These are phyloP conservation scores for Collichthys lucidus DNA, from an alignment of 2,113 vertebrate genomes.

Conservation along the genomic window DNA sequence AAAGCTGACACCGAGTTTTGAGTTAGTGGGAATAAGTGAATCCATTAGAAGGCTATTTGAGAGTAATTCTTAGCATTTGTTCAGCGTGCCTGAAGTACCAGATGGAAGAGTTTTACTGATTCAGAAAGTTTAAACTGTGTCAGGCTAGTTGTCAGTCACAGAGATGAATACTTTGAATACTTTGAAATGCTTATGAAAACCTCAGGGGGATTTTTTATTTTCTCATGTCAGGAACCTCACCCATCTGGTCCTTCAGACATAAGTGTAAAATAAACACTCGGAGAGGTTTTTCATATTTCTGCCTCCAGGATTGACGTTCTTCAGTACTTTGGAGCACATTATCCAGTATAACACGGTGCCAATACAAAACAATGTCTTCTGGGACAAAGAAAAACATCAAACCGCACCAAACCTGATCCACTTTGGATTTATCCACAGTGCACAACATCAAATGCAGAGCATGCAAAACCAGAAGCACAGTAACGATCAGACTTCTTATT, in stretches of 20 bases:
- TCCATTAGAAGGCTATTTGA: slow-evolving; percentile 18
- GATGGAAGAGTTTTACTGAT: slow-evolving; percentile 25
- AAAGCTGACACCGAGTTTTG: slow-evolving; percentile 8
- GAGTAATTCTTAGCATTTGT: slow-evolving; percentile 31
- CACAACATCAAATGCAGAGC: not conserved
- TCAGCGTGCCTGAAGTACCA: slow-evolving; percentile 6
- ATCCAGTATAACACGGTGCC: not conserved
- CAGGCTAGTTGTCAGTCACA: slow-evolving; percentile 18
- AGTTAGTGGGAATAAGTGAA: slow-evolving; percentile 26
- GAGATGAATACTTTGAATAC: slow-evolving; percentile 15
- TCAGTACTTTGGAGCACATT: slow-evolving; percentile 8
- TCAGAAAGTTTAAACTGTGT: slow-evolving; percentile 17
- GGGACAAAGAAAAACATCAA: slow-evolving; percentile 6
- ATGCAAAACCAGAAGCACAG: not conserved
- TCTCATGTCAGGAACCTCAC: slow-evolving; percentile 11
- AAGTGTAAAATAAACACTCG: slow-evolving; percentile 38
- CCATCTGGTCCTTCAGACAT: slow-evolving; percentile 15
- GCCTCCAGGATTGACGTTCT: slow-evolving; percentile 15
- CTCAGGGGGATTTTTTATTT: slow-evolving; percentile 17
- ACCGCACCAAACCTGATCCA: slow-evolving; percentile 2
- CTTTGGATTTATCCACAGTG: slow-evolving; percentile 1
- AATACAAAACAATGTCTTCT: slow-evolving; percentile 9
- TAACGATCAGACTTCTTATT: slow-evolving; percentile 11
- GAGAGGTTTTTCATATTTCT: slow-evolving; percentile 15
- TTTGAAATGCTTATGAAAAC: slow-evolving; percentile 38